Evolutionary conservation across 2,113 vertebrate genomes (phyloP).

Genomic region (Melozone crissalis): DNA sequence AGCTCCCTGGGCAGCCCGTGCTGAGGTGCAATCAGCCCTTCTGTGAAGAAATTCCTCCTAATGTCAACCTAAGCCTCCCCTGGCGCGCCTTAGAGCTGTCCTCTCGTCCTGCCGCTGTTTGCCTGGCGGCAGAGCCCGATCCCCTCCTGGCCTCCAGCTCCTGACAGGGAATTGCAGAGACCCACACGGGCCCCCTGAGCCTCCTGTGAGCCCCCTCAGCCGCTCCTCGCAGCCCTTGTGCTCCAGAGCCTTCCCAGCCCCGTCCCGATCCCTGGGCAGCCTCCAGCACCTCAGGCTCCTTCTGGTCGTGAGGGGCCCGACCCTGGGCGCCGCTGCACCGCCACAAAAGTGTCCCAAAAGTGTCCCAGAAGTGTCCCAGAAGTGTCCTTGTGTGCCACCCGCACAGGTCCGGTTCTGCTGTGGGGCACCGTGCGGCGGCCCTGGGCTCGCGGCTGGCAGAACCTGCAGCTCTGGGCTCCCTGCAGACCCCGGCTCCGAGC

Average conservation of each 20-base stretch:
- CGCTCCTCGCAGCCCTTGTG: background rate
- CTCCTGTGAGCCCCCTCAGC: background rate
- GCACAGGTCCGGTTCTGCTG: accelerated
- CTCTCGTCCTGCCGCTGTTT: background rate
- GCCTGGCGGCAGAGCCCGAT: background rate
- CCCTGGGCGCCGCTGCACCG: background rate
- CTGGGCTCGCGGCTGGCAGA: background rate
- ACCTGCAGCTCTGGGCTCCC: accelerated
- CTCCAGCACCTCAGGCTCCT: background rate
- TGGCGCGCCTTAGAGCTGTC: no score
- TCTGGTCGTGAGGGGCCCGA: background rate
- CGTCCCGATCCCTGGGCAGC: accelerated
- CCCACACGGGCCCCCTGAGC: background rate
- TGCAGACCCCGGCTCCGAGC: background rate
- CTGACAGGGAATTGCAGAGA: no score
- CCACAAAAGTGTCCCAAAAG: no score
- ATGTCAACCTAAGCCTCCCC: background rate
- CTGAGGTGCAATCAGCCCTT: accelerated
- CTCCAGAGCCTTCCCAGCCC: background rate
- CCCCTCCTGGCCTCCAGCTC: accelerated
- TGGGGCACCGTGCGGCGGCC: accelerated
- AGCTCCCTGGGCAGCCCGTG: background rate
- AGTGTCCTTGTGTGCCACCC: background rate
- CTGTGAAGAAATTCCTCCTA: background rate
- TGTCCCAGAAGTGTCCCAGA: accelerated